Percentiles rank a stretch among this genome's conserved stretches.
These are phyloP conservation scores for Cloeon dipterum DNA, from an alignment of 2,888 invertebrate genomes.

Conservation along the genomic window DNA sequence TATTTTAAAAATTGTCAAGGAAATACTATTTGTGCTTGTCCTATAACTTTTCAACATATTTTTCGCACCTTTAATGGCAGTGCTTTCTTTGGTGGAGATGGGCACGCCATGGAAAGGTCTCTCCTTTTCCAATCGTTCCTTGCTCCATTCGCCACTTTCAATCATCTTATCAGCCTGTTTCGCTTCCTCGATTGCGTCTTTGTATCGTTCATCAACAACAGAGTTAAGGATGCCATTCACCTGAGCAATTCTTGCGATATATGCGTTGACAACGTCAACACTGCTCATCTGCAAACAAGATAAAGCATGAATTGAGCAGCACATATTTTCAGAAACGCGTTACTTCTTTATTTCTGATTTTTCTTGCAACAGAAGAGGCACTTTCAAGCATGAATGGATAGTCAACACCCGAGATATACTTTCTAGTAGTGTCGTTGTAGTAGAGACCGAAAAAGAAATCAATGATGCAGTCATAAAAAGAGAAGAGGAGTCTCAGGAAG, in stretches of 20 bases:
- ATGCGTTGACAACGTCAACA: constrained; percentile 44
- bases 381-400: constrained; percentile 30
- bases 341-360: constrained; percentile 27
- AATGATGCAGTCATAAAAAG: constrained; percentile 19
- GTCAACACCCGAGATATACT: constrained; percentile 18
- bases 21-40: no score
- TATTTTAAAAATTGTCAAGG: no score
- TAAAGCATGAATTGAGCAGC: background rate
- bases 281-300: constrained; percentile 25
- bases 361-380: constrained; percentile 37
- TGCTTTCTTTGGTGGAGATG: constrained; percentile 79
- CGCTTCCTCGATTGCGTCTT: constrained; percentile 57
- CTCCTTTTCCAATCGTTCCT: constrained; percentile 32
- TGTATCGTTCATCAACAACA: constrained; percentile 57
- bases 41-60: no score
- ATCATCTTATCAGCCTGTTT: constrained; percentile 44
- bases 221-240: constrained; percentile 60
- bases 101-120: constrained; percentile 80
- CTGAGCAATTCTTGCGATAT: constrained; percentile 50
- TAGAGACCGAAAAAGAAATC: constrained; percentile 21
- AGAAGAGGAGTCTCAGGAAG: constrained; percentile 3
- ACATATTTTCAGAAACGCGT: background rate
- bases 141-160: constrained; percentile 27
- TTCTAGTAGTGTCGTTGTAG: constrained; percentile 15
- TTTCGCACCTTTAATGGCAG: constrained; percentile 41